Evolutionary conservation across 2,888 invertebrate species (phyloP), one percentile per base, ranked within the genome.

Genomic region (Diachrysia chrysitis): DNA sequence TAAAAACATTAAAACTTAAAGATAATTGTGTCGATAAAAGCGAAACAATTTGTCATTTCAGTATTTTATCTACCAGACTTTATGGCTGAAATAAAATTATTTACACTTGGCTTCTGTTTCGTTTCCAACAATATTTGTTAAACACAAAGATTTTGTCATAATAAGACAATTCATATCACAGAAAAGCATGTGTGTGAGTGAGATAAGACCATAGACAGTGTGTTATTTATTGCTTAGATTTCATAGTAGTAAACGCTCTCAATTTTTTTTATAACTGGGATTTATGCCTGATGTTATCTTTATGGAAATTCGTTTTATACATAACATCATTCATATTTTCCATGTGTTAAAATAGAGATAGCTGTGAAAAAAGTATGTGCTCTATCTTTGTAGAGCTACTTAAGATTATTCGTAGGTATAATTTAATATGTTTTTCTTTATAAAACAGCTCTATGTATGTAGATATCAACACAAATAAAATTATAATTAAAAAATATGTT

Each of bases 21-120:
- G 21, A 19, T 19, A 59, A 60, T n/a, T 12, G 25, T n/a, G n/a
- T 35, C 23, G 23, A 37, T 53, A 54, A 54, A 53, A 54, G 10
- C 17, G 25, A 55, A 61, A 61, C 61, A 55, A 54, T 37, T 37
- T 42, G 42, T 55, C 55, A 17, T 19, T n/a, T 55, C 6, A 23
- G 48, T 57, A 67, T 58, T 69, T 73, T 67, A 69, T 69, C 64
- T 63, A 10, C 23, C 10, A 64, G 23, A 65, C 19, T 70, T 70
- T 73, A 69, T 71, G 60, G 62, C 66, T 57, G 58, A 61, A 64
- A 82, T 79, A 71, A 72, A 69, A 73, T 62, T 86, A 75, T 85
- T 82, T 78, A 79, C 67, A 65, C 58, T 29, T 59, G 82, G 75
- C 87, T 87, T 85, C 86, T 71, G 86, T 87, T 85, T 85, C 46